These are phyloP conservation scores for Condylura cristata DNA, from an alignment of 2,113 vertebrate species.

Conservation along the genomic window DNA sequence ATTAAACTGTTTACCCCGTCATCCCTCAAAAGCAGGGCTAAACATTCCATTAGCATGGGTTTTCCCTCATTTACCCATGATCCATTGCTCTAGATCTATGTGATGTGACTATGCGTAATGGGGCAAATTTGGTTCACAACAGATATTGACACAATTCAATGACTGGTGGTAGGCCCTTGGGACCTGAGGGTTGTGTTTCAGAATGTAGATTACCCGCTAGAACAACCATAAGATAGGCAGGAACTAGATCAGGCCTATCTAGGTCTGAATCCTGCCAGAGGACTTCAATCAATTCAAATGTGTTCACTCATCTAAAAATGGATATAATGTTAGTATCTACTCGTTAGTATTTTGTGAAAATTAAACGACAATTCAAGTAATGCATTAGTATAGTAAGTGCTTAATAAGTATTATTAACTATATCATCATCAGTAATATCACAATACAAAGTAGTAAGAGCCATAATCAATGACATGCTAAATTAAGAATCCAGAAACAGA, in stretches of 20 bases:
- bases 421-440: background rate
- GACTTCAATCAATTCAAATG: background rate
- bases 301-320: slow-evolving; percentile 1
- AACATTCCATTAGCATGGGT: background rate
- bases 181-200: background rate
- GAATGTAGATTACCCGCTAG: background rate
- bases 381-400: background rate
- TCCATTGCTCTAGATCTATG: background rate
- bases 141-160: background rate
- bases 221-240: background rate
- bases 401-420: background rate
- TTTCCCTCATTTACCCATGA: background rate
- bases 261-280: background rate
- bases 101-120: background rate
- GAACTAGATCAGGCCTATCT: background rate
- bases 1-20: background rate
- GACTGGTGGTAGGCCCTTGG: background rate
- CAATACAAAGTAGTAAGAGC: background rate
- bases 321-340: background rate
- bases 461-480: background rate
- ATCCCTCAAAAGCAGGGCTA: background rate
- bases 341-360: background rate
- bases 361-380: background rate
- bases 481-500: background rate
- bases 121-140: background rate